Percentiles rank a stretch among this genome's conserved stretches.
phyloP scores from a whole-genome alignment of 2,113 vertebrate species.

The Glaucomys volans region DNA sequence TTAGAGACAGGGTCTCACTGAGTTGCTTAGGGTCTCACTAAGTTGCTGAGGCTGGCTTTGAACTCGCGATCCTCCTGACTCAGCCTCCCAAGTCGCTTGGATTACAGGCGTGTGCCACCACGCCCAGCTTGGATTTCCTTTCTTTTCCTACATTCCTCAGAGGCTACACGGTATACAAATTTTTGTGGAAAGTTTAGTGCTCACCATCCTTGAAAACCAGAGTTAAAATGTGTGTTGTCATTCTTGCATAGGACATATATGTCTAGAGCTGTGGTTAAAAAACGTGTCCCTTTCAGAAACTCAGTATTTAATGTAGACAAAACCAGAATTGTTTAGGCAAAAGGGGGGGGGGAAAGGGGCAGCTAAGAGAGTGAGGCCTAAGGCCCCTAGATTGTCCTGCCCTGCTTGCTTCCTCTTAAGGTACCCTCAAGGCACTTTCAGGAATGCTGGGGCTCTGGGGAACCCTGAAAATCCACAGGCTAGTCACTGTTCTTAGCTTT shows the following conservation, averaged over 20 bases:
- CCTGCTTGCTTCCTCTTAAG: neutral
- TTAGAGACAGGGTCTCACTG: too few species aligned
- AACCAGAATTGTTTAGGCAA: neutral
- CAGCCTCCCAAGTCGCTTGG: too few species aligned
- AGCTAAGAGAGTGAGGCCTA: neutral
- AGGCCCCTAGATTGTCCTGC: neutral
- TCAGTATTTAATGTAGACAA: neutral
- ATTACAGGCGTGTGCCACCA: too few species aligned
- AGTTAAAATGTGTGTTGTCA: neutral
- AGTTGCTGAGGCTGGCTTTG: too few species aligned
- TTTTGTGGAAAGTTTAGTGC: slow-evolving; percentile 2
- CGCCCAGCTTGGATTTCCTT: neutral
- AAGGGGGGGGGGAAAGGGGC: neutral
- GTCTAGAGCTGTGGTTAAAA: neutral
- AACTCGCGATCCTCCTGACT: too few species aligned
- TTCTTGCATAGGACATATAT: slow-evolving; percentile 4
- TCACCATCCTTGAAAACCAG: neutral
- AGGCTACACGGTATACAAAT: neutral
- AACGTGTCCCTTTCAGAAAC: slow-evolving; percentile 5
- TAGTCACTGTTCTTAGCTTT: neutral
- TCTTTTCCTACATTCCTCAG: neutral
- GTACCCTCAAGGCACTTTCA: neutral
- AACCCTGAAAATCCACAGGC: neutral
- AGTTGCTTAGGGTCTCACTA: too few species aligned
- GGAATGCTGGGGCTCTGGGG: neutral